Evolutionary conservation across 1,140 invertebrate species (phyloP).

Genomic region (Hermatobates lingyangjiaoensis): DNA sequence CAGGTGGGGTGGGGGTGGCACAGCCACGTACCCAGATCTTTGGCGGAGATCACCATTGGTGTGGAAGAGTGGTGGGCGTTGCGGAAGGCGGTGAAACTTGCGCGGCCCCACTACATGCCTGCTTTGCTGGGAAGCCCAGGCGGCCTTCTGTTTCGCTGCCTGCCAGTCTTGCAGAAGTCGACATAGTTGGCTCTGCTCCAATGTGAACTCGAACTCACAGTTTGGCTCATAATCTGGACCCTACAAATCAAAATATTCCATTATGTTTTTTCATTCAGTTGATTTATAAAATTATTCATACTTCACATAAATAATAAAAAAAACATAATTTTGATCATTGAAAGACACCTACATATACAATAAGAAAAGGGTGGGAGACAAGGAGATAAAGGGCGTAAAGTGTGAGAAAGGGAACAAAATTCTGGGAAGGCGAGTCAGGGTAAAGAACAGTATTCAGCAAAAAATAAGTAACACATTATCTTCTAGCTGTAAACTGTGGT

Average conservation of each 20-base stretch:
- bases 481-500: too few relatives aligned
- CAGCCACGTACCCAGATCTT: constrained; percentile 3
- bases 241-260: constrained; percentile 10
- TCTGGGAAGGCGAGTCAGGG: too few relatives aligned
- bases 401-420: too few relatives aligned
- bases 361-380: too few relatives aligned
- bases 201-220: constrained; percentile 14
- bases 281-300: too few relatives aligned
- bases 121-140: background rate
- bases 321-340: too few relatives aligned
- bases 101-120: background rate
- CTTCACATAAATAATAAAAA: too few relatives aligned
- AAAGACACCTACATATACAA: too few relatives aligned
- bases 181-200: constrained; percentile 14
- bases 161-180: constrained; percentile 16
- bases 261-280: too few relatives aligned
- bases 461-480: too few relatives aligned
- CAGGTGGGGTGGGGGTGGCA: background rate
- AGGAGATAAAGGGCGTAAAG: too few relatives aligned
- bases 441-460: too few relatives aligned
- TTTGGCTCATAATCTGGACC: constrained; percentile 16
- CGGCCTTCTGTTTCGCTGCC: constrained; percentile 12
- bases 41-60: constrained; percentile 8
- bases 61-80: constrained; percentile 9
- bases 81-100: background rate